phyloP scores from a whole-genome alignment of 2,888 invertebrate genomes.

The Myopa tessellatipennis region DNA sequence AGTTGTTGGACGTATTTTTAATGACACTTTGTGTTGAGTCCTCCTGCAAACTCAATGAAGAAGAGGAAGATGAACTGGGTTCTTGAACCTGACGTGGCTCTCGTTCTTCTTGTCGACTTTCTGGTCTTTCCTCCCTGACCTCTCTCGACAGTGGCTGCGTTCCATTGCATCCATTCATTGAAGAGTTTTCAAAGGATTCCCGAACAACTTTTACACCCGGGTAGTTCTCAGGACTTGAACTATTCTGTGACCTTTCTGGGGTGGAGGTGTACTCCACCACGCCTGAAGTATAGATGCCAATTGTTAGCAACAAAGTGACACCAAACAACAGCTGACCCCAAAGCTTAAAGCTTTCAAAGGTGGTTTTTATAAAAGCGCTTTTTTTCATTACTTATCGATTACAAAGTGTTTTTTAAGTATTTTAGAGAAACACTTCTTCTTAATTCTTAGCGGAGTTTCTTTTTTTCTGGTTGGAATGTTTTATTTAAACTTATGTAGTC shows the following conservation, averaged over 20 bases:
- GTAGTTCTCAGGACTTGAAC: not conserved
- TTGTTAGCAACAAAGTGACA: not conserved
- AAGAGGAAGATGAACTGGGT: not conserved
- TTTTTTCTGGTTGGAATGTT: not conserved
- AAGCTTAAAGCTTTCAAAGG: not conserved
- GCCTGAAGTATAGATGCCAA: not conserved
- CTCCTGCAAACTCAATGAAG: too few species aligned
- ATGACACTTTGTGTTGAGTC: not conserved
- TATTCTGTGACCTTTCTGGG: not conserved
- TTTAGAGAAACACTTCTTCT: too few species aligned
- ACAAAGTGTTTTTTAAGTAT: too few species aligned
- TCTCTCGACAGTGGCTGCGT: not conserved
- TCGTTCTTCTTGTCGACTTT: conserved; percentile 13
- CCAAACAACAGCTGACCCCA: not conserved
- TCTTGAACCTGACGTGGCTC: conserved; percentile 26
- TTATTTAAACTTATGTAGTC: not conserved
- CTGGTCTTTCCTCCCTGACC: too few species aligned
- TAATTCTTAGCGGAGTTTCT: conserved; percentile 35
- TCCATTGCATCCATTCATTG: not conserved
- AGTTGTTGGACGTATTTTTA: conserved; percentile 22
- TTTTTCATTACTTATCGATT: not conserved
- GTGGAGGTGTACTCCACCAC: not conserved
- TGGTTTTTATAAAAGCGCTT: not conserved
- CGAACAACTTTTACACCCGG: not conserved
- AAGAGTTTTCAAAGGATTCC: not conserved